Evolutionary conservation across 1,140 invertebrate genomes (phyloP), one percentile per base, ranked within the genome.

Genomic region (Neodiprion fabricii): DNA sequence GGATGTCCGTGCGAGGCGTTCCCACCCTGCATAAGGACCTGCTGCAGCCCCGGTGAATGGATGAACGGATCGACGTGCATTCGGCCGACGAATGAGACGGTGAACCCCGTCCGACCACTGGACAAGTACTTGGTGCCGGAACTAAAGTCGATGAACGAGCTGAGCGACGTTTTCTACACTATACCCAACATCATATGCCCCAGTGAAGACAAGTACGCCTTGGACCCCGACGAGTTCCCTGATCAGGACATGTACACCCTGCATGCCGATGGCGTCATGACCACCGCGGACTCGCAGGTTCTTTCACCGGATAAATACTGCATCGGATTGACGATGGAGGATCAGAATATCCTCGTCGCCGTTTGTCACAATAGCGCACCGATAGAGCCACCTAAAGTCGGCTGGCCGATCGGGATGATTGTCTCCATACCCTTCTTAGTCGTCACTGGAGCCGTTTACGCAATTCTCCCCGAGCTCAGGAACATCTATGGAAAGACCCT

Each of bases 401-500:
- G 8, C 12, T 73, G 66, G 12, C 53, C 53, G 40, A 67, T 73
- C 8, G 92, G 91, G 40, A 89, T 94, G 83, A 81, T 92, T 3
- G 85, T 93, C 21, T 94, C 92, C 2, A 89, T 92, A 21, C 91
- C 92, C 2, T 94, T 93, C 79, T 87, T 93, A 65, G 73, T 93
- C 67, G 85, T 89, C 1, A 94, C 93, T 9, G 91, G 93, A 72
- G 74, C 92, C 28, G 91, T 93, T 0, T 94, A 94, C 80, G 89
- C 90, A 0, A 79, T 91, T 14, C 88, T 94, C 28, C 90, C 90
- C 0, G 92, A 94, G 72, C 82, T 93, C 12, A 78, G 90, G 4
- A 94, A 93, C 82, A 85, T 93, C 14, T 92, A 94, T 75, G 92
- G 92, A 9, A 90, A 91, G 84, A 91, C 89, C 1, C 81, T 94